These are phyloP conservation scores for Meiosimyza platycephala DNA, from an alignment of 2,888 invertebrate species.

Conservation along the genomic window DNA sequence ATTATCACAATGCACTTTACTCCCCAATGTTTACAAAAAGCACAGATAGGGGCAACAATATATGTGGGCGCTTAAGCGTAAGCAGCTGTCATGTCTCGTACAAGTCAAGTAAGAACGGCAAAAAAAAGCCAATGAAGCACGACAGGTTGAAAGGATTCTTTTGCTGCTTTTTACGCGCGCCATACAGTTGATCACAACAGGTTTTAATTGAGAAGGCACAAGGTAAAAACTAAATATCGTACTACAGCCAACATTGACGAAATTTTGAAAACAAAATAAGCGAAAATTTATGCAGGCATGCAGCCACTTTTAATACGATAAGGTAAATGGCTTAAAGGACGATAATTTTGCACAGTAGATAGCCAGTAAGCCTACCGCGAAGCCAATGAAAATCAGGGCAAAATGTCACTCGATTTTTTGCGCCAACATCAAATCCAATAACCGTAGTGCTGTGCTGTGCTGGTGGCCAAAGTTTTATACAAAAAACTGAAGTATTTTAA, in stretches of 20 bases:
- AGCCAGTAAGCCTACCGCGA: constrained; percentile 26
- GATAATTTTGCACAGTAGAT: too few species aligned
- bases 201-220: neutral
- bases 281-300: too few species aligned
- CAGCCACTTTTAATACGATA: too few species aligned
- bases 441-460: neutral
- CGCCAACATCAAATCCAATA: too few species aligned
- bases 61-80: constrained; percentile 48
- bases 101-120: neutral
- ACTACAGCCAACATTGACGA: too few species aligned
- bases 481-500: neutral
- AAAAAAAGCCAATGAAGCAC: constrained; percentile 22
- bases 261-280: too few species aligned
- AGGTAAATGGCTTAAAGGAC: too few species aligned
- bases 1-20: too few species aligned
- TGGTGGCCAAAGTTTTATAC: neutral
- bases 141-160: constrained; percentile 25
- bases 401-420: neutral
- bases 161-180: neutral
- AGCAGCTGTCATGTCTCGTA: constrained; percentile 46
- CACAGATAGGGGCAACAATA: constrained; percentile 5
- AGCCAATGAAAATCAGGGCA: constrained; percentile 63
- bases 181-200: neutral
- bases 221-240: neutral
- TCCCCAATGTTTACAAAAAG: constrained; percentile 5